Evolutionary conservation across 2,888 invertebrate genomes (phyloP).

Genomic region (Drosophila demipolita): DNA sequence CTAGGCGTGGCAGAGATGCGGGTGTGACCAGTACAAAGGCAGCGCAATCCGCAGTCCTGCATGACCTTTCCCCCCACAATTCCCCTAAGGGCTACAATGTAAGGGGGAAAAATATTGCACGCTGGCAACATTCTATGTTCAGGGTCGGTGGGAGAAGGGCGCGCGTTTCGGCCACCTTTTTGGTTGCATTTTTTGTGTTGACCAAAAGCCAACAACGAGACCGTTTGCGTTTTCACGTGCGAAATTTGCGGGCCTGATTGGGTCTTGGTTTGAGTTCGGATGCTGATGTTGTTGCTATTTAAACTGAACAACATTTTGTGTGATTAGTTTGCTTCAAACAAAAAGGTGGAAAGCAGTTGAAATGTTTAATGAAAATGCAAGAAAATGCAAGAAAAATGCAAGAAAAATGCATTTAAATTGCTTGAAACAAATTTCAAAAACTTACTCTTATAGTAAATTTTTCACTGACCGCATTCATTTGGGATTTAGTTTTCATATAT

Average conservation of each 20-base stretch:
- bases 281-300: constrained; percentile 21
- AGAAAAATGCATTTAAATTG: constrained; percentile 28
- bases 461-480: constrained; percentile 62
- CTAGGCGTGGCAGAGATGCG: constrained; percentile 24
- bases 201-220: constrained; percentile 5
- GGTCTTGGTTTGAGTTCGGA: constrained; percentile 26
- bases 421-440: constrained; percentile 21
- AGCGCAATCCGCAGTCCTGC: constrained; percentile 11
- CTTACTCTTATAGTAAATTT: constrained; percentile 70
- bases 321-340: constrained; percentile 63
- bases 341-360: constrained; percentile 23
- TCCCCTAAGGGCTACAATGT: neutral
- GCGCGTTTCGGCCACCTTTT: constrained; percentile 13
- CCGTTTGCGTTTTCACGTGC: constrained; percentile 39
- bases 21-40: constrained; percentile 37
- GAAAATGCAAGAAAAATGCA: constrained; percentile 50
- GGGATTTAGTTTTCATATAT: constrained; percentile 45
- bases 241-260: constrained; percentile 41
- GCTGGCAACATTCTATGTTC: constrained; percentile 33
- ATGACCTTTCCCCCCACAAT: neutral
- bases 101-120: constrained; percentile 45
- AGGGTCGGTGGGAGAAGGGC: neutral
- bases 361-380: constrained; percentile 53
- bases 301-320: constrained; percentile 31
- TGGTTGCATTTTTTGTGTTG: constrained; percentile 27